phyloP scores from a whole-genome alignment of 2,797 vertebrate genomes.

The Monodelphis domestica region DNA sequence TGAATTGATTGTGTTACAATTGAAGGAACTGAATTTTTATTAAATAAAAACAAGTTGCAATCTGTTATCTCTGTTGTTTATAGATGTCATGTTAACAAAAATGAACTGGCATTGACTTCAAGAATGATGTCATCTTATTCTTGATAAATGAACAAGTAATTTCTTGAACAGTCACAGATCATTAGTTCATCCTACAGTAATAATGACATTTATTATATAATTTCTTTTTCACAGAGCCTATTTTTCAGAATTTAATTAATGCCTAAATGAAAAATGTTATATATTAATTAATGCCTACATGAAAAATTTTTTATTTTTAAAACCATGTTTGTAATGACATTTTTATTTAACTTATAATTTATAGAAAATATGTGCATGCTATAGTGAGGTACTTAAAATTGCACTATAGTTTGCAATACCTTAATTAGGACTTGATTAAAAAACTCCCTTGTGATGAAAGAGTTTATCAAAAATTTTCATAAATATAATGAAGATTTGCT shows the following conservation, averaged over 20 bases:
- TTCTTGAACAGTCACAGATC: conserved; percentile 24
- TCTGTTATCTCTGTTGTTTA: background rate
- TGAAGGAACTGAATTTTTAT: conserved; percentile 42
- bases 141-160: conserved; percentile 13
- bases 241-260: conserved; percentile 31
- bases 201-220: conserved; percentile 42
- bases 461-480: conserved; percentile 27
- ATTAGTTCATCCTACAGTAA: background rate
- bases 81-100: conserved; percentile 28
- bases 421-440: conserved; percentile 49
- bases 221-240: conserved; percentile 21
- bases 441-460: conserved; percentile 7
- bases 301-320: conserved; percentile 31
- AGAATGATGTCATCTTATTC: conserved; percentile 13
- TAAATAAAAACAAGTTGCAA: conserved; percentile 10
- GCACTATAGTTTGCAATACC: conserved; percentile 38
- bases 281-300: background rate
- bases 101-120: background rate
- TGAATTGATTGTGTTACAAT: background rate
- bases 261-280: background rate
- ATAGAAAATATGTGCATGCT: background rate
- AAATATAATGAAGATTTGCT: conserved; percentile 5
- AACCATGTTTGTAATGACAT: conserved; percentile 8
- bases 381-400: conserved; percentile 25
- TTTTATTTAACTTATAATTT: conserved; percentile 57